These are phyloP conservation scores for Calidris pygmaea DNA, from an alignment of 2,113 vertebrate species.

Conservation along the genomic window DNA sequence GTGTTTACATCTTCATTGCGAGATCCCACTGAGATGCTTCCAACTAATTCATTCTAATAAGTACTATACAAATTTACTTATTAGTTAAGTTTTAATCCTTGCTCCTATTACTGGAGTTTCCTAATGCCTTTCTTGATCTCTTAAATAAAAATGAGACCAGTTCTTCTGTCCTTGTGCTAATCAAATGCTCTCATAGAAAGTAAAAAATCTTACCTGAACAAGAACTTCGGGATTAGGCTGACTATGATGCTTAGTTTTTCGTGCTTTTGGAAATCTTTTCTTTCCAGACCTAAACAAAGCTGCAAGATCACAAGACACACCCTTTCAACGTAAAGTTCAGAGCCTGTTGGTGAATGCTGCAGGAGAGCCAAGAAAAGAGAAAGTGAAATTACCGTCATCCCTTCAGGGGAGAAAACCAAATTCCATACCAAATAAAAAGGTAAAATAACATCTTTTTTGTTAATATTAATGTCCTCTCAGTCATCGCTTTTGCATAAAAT, in stretches of 20 bases:
- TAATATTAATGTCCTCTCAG: neutral
- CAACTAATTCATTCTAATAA: neutral
- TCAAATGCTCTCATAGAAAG: neutral
- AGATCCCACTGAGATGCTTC: neutral
- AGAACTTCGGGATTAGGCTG: neutral
- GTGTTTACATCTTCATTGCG: neutral
- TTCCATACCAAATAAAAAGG: constrained; percentile 77
- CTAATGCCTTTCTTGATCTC: neutral
- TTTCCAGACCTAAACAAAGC: constrained; percentile 6
- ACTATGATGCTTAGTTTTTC: neutral
- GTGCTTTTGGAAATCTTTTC: neutral
- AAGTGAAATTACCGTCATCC: constrained; percentile 75
- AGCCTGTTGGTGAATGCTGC: constrained; percentile 73
- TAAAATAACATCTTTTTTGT: constrained; percentile 34
- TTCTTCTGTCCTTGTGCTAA: neutral
- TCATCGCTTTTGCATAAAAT: neutral
- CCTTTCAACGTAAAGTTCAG: constrained; percentile 12
- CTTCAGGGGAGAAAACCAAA: constrained; percentile 73
- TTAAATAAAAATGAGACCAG: neutral
- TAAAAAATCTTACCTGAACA: neutral
- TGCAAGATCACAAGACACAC: neutral
- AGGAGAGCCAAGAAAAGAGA: constrained; percentile 76
- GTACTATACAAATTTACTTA: neutral
- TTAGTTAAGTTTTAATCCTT: neutral
- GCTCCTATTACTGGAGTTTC: neutral